These are phyloP conservation scores for Himalopsyche phryganea DNA, from an alignment of 1,140 invertebrate species.

Conservation along the genomic window DNA sequence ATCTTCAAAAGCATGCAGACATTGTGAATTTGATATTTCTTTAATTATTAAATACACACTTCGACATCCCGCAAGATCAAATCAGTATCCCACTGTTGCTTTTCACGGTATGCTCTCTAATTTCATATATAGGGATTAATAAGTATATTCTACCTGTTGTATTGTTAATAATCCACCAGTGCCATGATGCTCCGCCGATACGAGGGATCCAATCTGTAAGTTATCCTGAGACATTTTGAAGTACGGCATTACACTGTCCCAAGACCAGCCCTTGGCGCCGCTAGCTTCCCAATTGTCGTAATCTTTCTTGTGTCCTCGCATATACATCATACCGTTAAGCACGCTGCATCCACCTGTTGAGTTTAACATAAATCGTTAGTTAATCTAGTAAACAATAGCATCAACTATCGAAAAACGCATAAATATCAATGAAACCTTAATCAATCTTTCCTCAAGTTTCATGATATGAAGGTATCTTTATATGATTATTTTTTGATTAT, in stretches of 20 bases:
- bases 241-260: constrained; percentile 81
- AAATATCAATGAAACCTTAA: too few relatives aligned
- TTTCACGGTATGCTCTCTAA: not conserved
- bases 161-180: constrained; percentile 69
- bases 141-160: constrained; percentile 18
- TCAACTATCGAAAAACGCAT: too few relatives aligned
- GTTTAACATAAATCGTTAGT: too few relatives aligned
- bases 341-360: constrained; percentile 64
- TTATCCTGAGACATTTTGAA: constrained; percentile 86
- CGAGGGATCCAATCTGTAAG: constrained; percentile 67
- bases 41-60: not conserved
- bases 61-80: not conserved
- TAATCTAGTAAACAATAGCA: too few relatives aligned
- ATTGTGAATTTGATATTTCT: not conserved
- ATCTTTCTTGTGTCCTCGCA: constrained; percentile 68
- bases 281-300: constrained; percentile 71
- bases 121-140: not conserved
- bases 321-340: constrained; percentile 80
- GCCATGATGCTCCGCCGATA: constrained; percentile 67
- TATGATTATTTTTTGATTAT: too few relatives aligned
- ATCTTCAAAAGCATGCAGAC: too few relatives aligned
- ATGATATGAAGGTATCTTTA: too few relatives aligned
- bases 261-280: constrained; percentile 88
- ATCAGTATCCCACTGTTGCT: not conserved
- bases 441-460: too few relatives aligned